A percentile compares a stretch with the other conserved stretches of the same genome.
phyloP scores from a whole-genome alignment of 2,113 vertebrate genomes.

The Saiga tatarica region DNA sequence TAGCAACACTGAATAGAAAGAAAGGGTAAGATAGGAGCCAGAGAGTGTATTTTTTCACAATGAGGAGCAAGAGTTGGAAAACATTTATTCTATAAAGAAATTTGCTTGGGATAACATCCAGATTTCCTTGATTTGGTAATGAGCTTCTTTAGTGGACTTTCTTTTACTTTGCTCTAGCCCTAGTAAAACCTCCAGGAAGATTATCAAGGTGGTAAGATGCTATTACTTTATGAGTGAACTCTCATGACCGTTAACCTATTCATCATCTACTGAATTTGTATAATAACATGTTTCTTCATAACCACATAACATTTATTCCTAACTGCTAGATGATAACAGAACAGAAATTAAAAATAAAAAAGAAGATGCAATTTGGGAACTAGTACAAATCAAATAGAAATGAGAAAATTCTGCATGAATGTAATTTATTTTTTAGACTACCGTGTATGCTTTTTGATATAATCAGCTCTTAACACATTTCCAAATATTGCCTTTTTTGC shows the following conservation, averaged over 20 bases:
- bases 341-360: neutral
- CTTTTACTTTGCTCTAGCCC: neutral
- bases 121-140: neutral
- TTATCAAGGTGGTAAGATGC: neutral
- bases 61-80: neutral
- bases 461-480: neutral
- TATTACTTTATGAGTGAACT: neutral
- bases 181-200: neutral
- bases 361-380: neutral
- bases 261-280: neutral
- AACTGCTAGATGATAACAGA: neutral
- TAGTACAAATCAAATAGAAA: constrained; percentile 51
- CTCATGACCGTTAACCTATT: neutral
- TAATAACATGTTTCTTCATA: neutral
- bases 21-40: neutral
- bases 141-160: neutral
- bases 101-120: neutral
- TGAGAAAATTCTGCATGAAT: constrained; percentile 1
- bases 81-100: neutral
- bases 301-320: neutral
- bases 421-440: constrained; percentile 54
- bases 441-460: neutral
- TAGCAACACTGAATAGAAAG: neutral
- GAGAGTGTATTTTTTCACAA: neutral
- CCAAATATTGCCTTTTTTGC: neutral